Evolutionary conservation across 2,888 invertebrate genomes (phyloP), one percentile per base, ranked within the genome.

Genomic region (Gari tellinella): DNA sequence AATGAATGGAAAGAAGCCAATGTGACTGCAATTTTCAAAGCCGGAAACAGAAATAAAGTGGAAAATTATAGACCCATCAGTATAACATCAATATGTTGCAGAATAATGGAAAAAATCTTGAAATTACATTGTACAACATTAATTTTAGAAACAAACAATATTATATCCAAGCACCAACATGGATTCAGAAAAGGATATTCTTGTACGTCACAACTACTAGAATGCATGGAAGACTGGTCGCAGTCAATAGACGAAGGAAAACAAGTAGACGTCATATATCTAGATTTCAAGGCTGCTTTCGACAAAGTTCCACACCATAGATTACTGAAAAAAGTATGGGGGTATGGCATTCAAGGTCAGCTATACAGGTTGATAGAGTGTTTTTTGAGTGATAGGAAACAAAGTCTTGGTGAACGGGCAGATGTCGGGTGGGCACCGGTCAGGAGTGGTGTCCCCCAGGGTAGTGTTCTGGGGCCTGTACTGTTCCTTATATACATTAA

Each of bases 261-360:
- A n/a, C n/a, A n/a, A n/a, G n/a, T n/a, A n/a, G n/a, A n/a, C n/a
- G n/a, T n/a, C n/a, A n/a, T n/a, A n/a, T n/a, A n/a, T 40, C 8
- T 60, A 21, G 60, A 53, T n/a, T 40, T 67, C 7, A 60, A 67
- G 26, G n/a, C n/a, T n/a, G n/a, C n/a, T n/a, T n/a, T n/a, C n/a
- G n/a, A n/a, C n/a, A n/a, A n/a, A n/a, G n/a, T 53, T 67, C 19
- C n/a, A n/a, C n/a, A n/a, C n/a, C n/a, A n/a, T n/a, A n/a, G n/a
- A n/a, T 5, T 38, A 40, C 19, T n/a, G 17, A 43, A 53, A 23
- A 70, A 70, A 41, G 40, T 65, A 7, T 15, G 40, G 15, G 26
- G 19, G 4, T 48, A 48, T 41, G 64, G 58, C 1, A 64, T 70
- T 19, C 10, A 21, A 19, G 70, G 60, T 5, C 4, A 41, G 15